Evolutionary conservation across 1,140 invertebrate genomes (phyloP).

Genomic region (Zaprionus camerounensis): DNA sequence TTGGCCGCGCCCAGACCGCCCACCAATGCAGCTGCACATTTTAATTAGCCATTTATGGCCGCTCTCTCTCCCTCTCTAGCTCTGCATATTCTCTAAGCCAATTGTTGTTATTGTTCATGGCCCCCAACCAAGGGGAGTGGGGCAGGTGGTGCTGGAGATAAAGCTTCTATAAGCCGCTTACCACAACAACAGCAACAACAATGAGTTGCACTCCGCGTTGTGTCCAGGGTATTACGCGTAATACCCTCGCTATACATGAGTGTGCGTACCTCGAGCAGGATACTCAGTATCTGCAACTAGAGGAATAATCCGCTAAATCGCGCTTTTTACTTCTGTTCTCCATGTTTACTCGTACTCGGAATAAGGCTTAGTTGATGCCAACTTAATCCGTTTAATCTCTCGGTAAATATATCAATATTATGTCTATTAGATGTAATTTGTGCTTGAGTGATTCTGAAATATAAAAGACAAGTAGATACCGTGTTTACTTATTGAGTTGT

Average conservation of each 20-base stretch:
- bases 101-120: slow-evolving; percentile 16
- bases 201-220: neutral
- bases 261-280: neutral
- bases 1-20: slow-evolving; percentile 57
- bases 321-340: neutral
- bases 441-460: too few relatives aligned
- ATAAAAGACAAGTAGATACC: too few relatives aligned
- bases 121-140: neutral
- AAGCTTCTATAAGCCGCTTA: slow-evolving; percentile 33
- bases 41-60: slow-evolving; percentile 64
- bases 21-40: slow-evolving; percentile 42
- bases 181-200: slow-evolving; percentile 4
- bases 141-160: neutral
- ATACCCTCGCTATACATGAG: neutral
- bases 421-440: too few relatives aligned
- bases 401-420: too few relatives aligned
- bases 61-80: neutral
- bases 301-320: neutral
- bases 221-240: neutral
- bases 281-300: neutral
- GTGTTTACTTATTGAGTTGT: too few relatives aligned
- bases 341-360: too few relatives aligned
- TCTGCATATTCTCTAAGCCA: slow-evolving; percentile 25
- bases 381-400: neutral
- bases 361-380: neutral